phyloP scores from a whole-genome alignment of 2,113 vertebrate genomes.

The Nothoprocta pentlandii region DNA sequence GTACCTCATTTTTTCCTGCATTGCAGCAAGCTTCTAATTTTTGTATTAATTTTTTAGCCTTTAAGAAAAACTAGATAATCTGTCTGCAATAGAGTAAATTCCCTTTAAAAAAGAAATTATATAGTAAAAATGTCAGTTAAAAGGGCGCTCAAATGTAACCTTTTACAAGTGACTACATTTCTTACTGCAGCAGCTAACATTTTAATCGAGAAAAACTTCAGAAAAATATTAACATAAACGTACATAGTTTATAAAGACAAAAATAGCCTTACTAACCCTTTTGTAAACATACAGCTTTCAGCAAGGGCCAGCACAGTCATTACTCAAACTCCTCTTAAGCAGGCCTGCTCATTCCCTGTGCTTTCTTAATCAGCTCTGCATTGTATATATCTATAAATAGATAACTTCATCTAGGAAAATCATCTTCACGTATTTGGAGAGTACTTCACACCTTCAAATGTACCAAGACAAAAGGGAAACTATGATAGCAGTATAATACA shows the following conservation, averaged over 20 bases:
- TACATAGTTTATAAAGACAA: constrained; percentile 75
- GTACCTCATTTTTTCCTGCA: not conserved
- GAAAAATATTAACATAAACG: constrained; percentile 71
- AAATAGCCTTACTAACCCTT: constrained; percentile 76
- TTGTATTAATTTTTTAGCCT: not conserved
- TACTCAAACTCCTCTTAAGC: constrained; percentile 67
- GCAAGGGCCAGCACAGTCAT: constrained; percentile 56
- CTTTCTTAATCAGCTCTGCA: constrained; percentile 44
- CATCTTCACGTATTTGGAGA: not conserved
- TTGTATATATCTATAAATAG: constrained; percentile 27
- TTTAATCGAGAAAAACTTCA: constrained; percentile 70
- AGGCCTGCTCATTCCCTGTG: constrained; percentile 34
- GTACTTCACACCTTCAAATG: constrained; percentile 24
- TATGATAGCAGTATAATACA: not conserved
- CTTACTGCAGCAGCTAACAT: constrained; percentile 56
- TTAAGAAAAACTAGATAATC: not conserved
- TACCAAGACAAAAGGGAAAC: not conserved
- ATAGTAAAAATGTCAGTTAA: not conserved
- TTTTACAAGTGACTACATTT: not conserved
- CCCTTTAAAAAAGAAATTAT: not conserved
- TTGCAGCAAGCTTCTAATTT: not conserved
- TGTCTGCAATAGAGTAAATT: not conserved
- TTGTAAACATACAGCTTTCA: constrained; percentile 78
- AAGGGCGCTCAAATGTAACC: constrained; percentile 12
- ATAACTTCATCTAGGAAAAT: constrained; percentile 19